Base-by-base conservation (phyloP, 2,888 invertebrate species). In the Dusona sp. region DNA sequence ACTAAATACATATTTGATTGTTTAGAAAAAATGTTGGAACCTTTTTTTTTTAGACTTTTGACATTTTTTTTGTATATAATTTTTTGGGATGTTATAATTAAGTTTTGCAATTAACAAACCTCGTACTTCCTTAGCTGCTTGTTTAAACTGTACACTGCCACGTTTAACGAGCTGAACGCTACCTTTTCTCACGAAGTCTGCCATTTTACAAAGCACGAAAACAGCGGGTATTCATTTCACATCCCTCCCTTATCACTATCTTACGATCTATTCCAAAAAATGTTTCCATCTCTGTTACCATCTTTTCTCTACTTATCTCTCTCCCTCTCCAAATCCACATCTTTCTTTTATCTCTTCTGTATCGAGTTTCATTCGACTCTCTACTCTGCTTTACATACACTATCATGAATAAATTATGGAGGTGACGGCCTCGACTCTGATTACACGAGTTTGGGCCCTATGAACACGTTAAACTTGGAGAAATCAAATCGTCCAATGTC, bases 41-140 rank as follows among this genome's bases (percentile, higher is more conserved):
- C 8, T 45, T 45, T 29, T 45, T 45, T 29, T 33, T 48, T 36
- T 36, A 19, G n/a, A 48, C 0, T 42, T 1, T 42, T 42, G 1
- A 8, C 9, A 3, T 38, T 25, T 61, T 61, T 16, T 1, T 61
- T 61, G 1, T 29, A 25, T 13, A 4, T 11, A 29, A 25, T 13
- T 57, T 57, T 57, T 8, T 29, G 3, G 13, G 13, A 80, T 72
- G 61, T n/a, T 38, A 77, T n/a, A 16, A 54, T 54, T 22, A 54
- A 22, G 3, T 54, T 54, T 45, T 73, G 61, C 57, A 38, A 84
- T 83, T 48, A 84, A 92, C 93, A 92, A 93, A 95, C 95, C 95
- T 93, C 95, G 95, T 25, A 95, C 95, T 87, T 95, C 95, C 93
- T 95, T 95, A 7, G 95, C 95, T 65, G 95, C 95, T 81, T 94